Evolutionary conservation across 2,888 invertebrate genomes (phyloP).

Genomic region (Druceiella hillmani): DNA sequence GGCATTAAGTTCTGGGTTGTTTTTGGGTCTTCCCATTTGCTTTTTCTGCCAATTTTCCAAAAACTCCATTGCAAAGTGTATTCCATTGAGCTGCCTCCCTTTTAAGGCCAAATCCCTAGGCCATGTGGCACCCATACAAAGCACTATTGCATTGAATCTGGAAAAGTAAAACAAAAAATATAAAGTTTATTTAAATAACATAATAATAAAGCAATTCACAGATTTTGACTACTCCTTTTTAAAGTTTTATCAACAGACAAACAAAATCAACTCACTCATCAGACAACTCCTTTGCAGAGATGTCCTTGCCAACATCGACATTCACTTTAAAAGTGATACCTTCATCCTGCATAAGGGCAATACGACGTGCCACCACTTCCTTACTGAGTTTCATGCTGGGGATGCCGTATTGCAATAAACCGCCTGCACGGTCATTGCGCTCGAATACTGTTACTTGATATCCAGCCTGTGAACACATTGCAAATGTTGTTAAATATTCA

Average conservation of each 20-base stretch:
- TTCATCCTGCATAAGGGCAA: slow-evolving; percentile 81
- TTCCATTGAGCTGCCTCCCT: slow-evolving; percentile 85
- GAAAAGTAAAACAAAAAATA: slow-evolving; percentile 23
- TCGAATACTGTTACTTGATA: slow-evolving; percentile 96
- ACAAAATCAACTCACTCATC: slow-evolving; percentile 49
- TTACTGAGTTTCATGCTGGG: slow-evolving; percentile 99
- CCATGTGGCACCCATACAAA: slow-evolving; percentile 95
- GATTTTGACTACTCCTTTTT: neutral
- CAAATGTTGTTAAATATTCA: slow-evolving; percentile 1
- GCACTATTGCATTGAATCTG: slow-evolving; percentile 79
- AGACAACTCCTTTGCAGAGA: slow-evolving; percentile 66
- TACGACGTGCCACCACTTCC: slow-evolving; percentile 83
- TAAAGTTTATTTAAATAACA: neutral
- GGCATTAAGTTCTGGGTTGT: slow-evolving; percentile 61
- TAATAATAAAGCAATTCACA: neutral
- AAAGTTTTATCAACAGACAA: neutral
- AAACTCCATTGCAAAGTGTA: slow-evolving; percentile 98
- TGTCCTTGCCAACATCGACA: slow-evolving; percentile 86
- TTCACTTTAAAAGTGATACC: slow-evolving; percentile 87
- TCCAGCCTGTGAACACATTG: slow-evolving; percentile 59
- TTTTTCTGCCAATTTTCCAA: slow-evolving; percentile 95
- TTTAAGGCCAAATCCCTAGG: slow-evolving; percentile 85
- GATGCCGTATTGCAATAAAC: slow-evolving; percentile 95
- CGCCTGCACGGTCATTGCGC: slow-evolving; percentile 92
- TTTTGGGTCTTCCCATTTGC: slow-evolving; percentile 65